Base-by-base conservation (phyloP, 2,888 invertebrate species). In the Melolontha melolontha region DNA sequence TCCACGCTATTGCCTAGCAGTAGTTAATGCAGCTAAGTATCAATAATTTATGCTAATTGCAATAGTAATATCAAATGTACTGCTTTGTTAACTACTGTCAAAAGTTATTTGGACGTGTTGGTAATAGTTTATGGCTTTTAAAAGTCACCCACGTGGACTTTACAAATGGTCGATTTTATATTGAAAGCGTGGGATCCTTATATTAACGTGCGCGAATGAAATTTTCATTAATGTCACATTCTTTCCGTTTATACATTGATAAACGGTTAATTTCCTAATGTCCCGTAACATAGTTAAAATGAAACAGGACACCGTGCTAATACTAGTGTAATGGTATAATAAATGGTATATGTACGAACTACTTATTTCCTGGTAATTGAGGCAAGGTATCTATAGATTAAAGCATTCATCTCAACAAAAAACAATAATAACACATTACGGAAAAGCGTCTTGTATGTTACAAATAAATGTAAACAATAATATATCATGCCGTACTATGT, bases 31-130 rank as follows among this genome's bases (percentile, higher is more conserved):
- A 44, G 63, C 11, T 63, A 41, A 47, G 17, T 55, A 47, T 34
- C 41, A 34, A 66, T 66, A 59, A 66, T 59, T 66, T 66, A 66
- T 66, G 66, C 40, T 59, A 66, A 66, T 57, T 59, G 50, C 50
- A 41, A 44, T 59, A 50, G 40, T 50, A 59, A 59, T 42, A 50
- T 51, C 64, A 10, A 42, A 44, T 42, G 29, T 41, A 50, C 50
- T 66, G 51, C 52, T 66, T 66, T 59, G 59, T 57, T 66, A 62
- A 14, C 62, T 59, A 62, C 66, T 59, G 66, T 59, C 59, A 66
- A 49, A 29, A 27, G 41, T 47, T 66, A 51, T 51, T 66, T 47
- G 41, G 55, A 66, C 34, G 66, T 11, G 49, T 51, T 41, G 51
- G 51, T 64, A 52, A 64, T 42, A 34, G 52, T 54, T 65, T 65